These are phyloP conservation scores for Prunella himalayana DNA, from an alignment of 2,113 vertebrate species.

Conservation along the genomic window DNA sequence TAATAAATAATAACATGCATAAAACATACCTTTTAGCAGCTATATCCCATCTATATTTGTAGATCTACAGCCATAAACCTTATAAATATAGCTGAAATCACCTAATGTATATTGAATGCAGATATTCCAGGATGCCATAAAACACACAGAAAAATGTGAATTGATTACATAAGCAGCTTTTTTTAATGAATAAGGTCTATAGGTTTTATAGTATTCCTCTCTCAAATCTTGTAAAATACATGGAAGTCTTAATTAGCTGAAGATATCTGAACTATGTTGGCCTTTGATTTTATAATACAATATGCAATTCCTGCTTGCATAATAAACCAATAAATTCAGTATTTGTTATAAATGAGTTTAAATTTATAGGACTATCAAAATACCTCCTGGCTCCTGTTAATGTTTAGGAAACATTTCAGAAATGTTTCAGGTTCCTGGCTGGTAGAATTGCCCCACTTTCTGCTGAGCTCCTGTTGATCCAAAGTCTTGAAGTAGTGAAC, in stretches of 20 bases:
- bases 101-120: slow-evolving; percentile 5
- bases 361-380: slow-evolving; percentile 81
- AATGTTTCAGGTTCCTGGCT: slow-evolving; percentile 65
- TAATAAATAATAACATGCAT: neutral
- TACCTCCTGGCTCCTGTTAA: slow-evolving; percentile 76
- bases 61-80: neutral
- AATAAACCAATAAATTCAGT: slow-evolving; percentile 78
- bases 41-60: neutral
- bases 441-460: slow-evolving; percentile 32
- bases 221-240: slow-evolving; percentile 58
- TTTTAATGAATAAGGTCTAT: slow-evolving; percentile 50
- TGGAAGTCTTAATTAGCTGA: slow-evolving; percentile 71
- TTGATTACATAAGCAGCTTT: slow-evolving; percentile 55
- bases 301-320: slow-evolving; percentile 73
- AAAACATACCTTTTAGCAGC: slow-evolving; percentile 11
- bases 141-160: slow-evolving; percentile 49
- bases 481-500: slow-evolving; percentile 19
- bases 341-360: slow-evolving; percentile 75
- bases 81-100: neutral
- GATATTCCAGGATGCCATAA: slow-evolving; percentile 53
- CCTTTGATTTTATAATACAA: slow-evolving; percentile 76
- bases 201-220: slow-evolving; percentile 21
- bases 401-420: slow-evolving; percentile 75
- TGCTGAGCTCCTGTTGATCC: slow-evolving; percentile 34
- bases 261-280: slow-evolving; percentile 80